Evolutionary conservation across 1,140 invertebrate genomes (phyloP), one percentile per base, ranked within the genome.

Genomic region (Lepidurus apus): DNA sequence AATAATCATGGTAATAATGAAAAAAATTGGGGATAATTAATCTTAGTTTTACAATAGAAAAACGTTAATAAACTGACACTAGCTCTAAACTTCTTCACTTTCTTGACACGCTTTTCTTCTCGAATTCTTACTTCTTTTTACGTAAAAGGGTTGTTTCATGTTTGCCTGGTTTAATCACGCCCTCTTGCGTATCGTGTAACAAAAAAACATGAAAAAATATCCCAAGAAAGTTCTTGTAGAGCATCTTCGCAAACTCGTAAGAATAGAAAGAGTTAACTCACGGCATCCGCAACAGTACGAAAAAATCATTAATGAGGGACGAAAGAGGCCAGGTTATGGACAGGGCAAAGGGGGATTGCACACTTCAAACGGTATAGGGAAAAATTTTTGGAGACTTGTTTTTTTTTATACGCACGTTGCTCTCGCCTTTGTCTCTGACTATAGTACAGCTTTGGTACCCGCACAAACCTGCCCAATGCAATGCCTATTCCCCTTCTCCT

Each of bases 391-490:
- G 53, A 65, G 53, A 65, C 53, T 1, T 65, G 34, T n/a, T 34
- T 65, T 21, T 17, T 17, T 65, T 65, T 65, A n/a, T n/a, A 65
- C 53, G 53, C 53, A 65, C 53, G 53, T 21, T 65, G 17, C 21
- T 65, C 13, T 17, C 13, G 17, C 21, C 53, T 65, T 7, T 65
- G 53, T 65, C 53, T 65, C 53, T 65, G 53, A 65, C 53, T 65
- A n/a, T n/a, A 65, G 53, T 65, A 65, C 53, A 65, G 53, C 53
- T 65, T 65, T 65, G 53, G 53, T 65, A 65, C 53, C 53, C 53
- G 53, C 53, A 65, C 21, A 65, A 65, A 65, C 53, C 53, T 65
- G 53, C n/a, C 10, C 45, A 65, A 34, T 34, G 34, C 34, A 34
- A 34, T 34, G 53, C 17, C 53, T 65, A 7, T 21, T 65, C 53